Evolutionary conservation across 2,113 vertebrate species (phyloP), one percentile per base, ranked within the genome.

Genomic region (Microcebus tavaratra): DNA sequence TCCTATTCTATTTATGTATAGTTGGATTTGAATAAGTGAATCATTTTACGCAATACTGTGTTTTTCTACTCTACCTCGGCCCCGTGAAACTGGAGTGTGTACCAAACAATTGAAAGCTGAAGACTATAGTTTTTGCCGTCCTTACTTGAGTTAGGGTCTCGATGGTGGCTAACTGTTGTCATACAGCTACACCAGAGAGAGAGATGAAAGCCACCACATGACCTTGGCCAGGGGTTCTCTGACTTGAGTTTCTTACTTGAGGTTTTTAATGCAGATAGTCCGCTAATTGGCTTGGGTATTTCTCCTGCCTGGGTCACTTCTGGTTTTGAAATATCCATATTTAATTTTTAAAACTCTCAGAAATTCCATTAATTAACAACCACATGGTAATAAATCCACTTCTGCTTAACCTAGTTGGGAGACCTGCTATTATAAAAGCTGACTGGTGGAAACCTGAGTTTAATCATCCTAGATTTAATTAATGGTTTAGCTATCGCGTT

Each of bases 71-170:
- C 8, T 4, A 27, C 17, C 4, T 6, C 18, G 11, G n/a, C 6
- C 15, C 15, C 13, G 0, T 31, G 36, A 36, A 59, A 0, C 4
- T 2, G 6, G 9, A 6, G 14, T 42, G 27, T 2, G 0, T 12
- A 9, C 6, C 4, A 53, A 29, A 11, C n/a, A n/a, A 15, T 5
- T 61, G 11, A 79, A 20, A 48, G 15, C 39, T 21, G 45, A 61
- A 63, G 17, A 18, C 17, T 63, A 2, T 12, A 7, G 42, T 63
- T 63, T 12, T 29, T 8, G 8, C 17, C 20, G n/a, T 18, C 6
- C 14, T 91, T 34, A 8, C 1, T 3, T 67, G 36, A 68, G 39
- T 12, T n/a, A 21, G 34, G 50, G 14, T 70, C 42, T 27, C 61
- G 72, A 1, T 8, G 14, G 21, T 23, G n/a, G 27, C 7, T 63